Base-by-base conservation (phyloP, 2,113 vertebrate genomes). In the Dasyornis broadbenti region DNA sequence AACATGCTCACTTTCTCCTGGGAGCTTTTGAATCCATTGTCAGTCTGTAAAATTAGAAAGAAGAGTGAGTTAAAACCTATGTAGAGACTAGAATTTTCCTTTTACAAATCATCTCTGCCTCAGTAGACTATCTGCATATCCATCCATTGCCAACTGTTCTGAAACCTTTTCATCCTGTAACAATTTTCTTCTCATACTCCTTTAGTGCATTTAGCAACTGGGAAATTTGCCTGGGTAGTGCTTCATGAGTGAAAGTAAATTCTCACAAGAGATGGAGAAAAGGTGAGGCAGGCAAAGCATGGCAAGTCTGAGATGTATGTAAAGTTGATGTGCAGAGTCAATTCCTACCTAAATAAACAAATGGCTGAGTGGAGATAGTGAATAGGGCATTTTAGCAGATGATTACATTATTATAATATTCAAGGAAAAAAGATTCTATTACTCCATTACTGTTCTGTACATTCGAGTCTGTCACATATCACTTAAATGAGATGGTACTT, bases 1-100 rank as follows among this genome's bases (percentile, higher is more conserved):
- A 92, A 53, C 79, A 31, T 88, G 65, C 81, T 93, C 26, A 6
- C 87, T 86, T 95, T 94, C 93, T 96, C 91, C 56, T 92, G 91
- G 85, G 91, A 96, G 76, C 90, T 94, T 86, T 89, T 75, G 92
- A 94, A 92, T 94, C 89, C 18, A 1, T 81, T 90, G 77, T 92
- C 71, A 86, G 85, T 53, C 82, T 96, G 86, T 94, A 94, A 92
- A 96, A 94, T 92, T 91, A 93, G 84, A 66, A 85, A 77, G 82
- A 86, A 63, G 50, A 90, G 59, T 17, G 35, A 95, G 73, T 83
- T 95, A 81, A 92, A 96, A 79, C 52, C 59, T 50, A 49, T 50
- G 63, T 86, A 89, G 81, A 89, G 0, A 5, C 59, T 75, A 73
- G 82, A 86, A 91, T 92, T 94, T 94, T 92, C 54, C 78, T 94